phyloP scores from a whole-genome alignment of 2,888 invertebrate species.

The Tridacna crocea region DNA sequence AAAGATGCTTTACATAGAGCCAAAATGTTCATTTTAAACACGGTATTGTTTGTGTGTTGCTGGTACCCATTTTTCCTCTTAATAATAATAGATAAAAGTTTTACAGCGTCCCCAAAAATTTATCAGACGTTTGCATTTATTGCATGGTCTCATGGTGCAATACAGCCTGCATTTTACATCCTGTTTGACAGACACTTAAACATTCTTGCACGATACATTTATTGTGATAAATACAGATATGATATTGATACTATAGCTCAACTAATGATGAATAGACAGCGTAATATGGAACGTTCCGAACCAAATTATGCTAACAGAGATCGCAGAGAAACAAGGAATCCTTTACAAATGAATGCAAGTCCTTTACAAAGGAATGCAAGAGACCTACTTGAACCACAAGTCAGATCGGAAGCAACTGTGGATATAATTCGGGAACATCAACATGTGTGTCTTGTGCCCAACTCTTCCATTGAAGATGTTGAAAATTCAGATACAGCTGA shows the following conservation, averaged over 20 bases:
- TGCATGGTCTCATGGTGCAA: conserved; percentile 83
- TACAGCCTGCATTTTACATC: conserved; percentile 82
- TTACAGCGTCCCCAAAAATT: conserved; percentile 80
- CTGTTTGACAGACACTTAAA: conserved; percentile 82
- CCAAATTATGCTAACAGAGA: conserved; percentile 37
- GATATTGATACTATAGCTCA: conserved; percentile 69
- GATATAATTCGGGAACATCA: conserved; percentile 59
- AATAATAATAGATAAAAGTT: conserved; percentile 81
- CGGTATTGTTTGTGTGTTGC: conserved; percentile 79
- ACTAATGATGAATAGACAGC: conserved; percentile 66
- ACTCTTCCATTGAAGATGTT: conserved; percentile 54
- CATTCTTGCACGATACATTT: conserved; percentile 74
- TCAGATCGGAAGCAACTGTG: conserved; percentile 29
- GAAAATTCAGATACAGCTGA: conserved; percentile 40
- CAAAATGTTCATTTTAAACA: conserved; percentile 81
- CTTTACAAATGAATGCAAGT: conserved; percentile 24
- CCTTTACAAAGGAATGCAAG: conserved; percentile 24
- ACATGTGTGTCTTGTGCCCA: conserved; percentile 55
- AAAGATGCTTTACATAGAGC: conserved; percentile 81
- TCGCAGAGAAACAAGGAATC: conserved; percentile 8
- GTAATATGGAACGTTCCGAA: conserved; percentile 43
- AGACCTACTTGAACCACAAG: conserved; percentile 15
- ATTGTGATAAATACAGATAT: conserved; percentile 75
- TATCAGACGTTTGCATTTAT: conserved; percentile 83
- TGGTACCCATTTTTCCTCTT: conserved; percentile 84